These are phyloP conservation scores for Triplophysa siluroides DNA, from an alignment of 2,113 vertebrate genomes.

Conservation along the genomic window DNA sequence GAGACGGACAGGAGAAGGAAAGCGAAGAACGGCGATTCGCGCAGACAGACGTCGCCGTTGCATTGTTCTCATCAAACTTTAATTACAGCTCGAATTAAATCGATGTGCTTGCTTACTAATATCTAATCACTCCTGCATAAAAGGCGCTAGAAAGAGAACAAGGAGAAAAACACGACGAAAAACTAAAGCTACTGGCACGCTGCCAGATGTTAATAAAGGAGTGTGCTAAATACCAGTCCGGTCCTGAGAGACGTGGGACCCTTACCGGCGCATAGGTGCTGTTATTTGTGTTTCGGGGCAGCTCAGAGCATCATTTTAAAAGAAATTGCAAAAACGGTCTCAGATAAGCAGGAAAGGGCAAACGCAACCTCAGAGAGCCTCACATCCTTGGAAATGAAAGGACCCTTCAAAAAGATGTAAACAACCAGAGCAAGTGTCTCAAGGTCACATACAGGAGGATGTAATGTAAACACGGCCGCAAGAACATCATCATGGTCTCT, in stretches of 20 bases:
- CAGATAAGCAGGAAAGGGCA: constrained; percentile 66
- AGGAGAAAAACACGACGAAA: constrained; percentile 4
- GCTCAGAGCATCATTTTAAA: constrained; percentile 22
- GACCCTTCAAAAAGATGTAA: background rate
- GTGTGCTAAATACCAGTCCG: constrained; percentile 44
- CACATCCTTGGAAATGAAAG: background rate
- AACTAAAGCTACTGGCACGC: constrained; percentile 44
- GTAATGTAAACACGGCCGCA: background rate
- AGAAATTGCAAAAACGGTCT: constrained; percentile 19
- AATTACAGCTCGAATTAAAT: constrained; percentile 96
- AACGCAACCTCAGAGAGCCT: constrained; percentile 52
- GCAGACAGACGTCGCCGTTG: constrained; percentile 80
- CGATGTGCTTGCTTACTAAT: constrained; percentile 91
- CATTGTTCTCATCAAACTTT: constrained; percentile 91
- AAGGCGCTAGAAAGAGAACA: constrained; percentile 70
- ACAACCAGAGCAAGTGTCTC: background rate
- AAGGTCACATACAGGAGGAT: background rate
- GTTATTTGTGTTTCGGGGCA: constrained; percentile 8
- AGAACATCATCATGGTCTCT: background rate
- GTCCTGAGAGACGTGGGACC: constrained; percentile 23
- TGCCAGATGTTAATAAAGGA: constrained; percentile 41
- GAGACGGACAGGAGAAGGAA: constrained; percentile 42
- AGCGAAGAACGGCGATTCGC: constrained; percentile 61
- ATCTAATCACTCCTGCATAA: constrained; percentile 91
- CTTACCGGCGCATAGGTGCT: background rate